These are phyloP conservation scores for Enteromius unitaeniatus DNA, from an alignment of 2,797 vertebrate genomes.

Conservation along the genomic window DNA sequence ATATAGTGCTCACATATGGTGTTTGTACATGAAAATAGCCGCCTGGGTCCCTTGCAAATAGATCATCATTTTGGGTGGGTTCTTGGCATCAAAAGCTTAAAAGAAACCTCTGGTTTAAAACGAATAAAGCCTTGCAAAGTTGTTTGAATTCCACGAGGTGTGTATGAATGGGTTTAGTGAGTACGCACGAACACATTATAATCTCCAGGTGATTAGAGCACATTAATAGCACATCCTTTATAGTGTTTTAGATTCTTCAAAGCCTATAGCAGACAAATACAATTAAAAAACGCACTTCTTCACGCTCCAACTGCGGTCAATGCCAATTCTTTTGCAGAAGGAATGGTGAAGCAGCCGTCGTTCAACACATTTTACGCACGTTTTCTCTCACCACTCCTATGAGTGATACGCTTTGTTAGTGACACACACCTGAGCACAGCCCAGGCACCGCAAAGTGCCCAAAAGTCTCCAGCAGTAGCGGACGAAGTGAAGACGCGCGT, in stretches of 20 bases:
- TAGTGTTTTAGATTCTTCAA: not conserved
- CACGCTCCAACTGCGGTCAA: not conserved
- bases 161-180: conserved; percentile 17
- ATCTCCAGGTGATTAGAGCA: conserved; percentile 36
- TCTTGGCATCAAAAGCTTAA: not conserved
- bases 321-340: not conserved
- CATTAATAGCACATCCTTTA: conserved; percentile 22
- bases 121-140: not conserved
- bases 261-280: not conserved
- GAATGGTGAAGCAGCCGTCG: not conserved
- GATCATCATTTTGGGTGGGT: not conserved
- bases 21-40: not conserved
- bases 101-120: not conserved
- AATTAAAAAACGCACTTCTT: not conserved
- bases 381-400: not conserved
- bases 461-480: conserved; percentile 3
- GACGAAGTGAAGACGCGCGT: not conserved
- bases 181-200: conserved; percentile 20
- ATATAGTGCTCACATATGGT: not conserved
- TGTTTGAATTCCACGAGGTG: not conserved
- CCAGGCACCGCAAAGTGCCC: not conserved
- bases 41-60: not conserved
- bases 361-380: not conserved
- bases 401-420: not conserved
- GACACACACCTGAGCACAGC: conserved; percentile 9